Base-by-base conservation (phyloP, 2,113 vertebrate species). In the Oreocharis arfaki region DNA sequence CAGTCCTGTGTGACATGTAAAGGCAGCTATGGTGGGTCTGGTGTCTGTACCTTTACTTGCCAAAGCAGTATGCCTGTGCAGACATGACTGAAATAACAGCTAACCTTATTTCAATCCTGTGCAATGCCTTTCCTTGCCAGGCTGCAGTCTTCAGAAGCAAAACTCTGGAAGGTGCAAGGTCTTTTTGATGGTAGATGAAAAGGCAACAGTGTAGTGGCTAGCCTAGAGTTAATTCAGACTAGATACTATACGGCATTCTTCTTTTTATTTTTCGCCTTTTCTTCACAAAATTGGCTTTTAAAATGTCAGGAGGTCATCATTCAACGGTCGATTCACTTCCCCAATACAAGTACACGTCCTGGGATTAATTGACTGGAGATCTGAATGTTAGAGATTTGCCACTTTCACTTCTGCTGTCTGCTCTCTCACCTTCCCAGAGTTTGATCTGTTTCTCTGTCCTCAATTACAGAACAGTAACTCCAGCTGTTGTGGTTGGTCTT, bases 331-430 rank as follows among this genome's bases (percentile, higher is more conserved):
- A 87, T 84, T 86, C 68, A 24, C 84, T 86, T 93, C 75, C 27
- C 55, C 75, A 55, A 95, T 96, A 70, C 60, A 86, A 71, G 83
- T 24, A n/a, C 16, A 1, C 63, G 75, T 39, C 42, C 75, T 70
- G 65, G n/a, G 68, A 94, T 85, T 91, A 94, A 91, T 24, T 92
- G 92, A 55, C 59, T 81, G 85, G 75, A 69, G 89, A 71, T 53
- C 53, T 83, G 65, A 76, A 46, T 3, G 2, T 37, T 81, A 21
- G 82, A 83, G 59, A 67, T 87, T 80, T 86, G 44, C 59, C 35
- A 7, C 82, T 90, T 90, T 50, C 20, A 49, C 89, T 84, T 78
- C 79, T 84, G 56, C 60, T 88, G 13, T 39, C 79, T 93, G 44
- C 74, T 83, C 79, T 87, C 60, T 88, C 44, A 52, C 60, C 68